phyloP scores from a whole-genome alignment of 2,888 invertebrate genomes.

The Heliconius hortense region DNA sequence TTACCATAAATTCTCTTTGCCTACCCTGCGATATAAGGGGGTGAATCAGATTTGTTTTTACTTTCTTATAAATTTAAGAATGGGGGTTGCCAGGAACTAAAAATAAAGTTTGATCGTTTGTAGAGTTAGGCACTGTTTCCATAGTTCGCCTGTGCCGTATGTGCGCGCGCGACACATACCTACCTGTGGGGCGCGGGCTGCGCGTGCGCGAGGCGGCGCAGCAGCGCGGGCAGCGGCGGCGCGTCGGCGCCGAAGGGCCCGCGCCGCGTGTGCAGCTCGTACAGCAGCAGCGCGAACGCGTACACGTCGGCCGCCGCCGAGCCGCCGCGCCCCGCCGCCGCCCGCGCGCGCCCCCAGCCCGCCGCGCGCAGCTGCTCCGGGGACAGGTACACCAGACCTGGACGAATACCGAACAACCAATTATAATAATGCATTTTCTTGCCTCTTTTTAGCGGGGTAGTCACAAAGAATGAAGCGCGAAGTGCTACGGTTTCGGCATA shows the following conservation, averaged over 20 bases:
- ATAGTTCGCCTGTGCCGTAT: too few relatives aligned
- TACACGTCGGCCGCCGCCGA: constrained; percentile 91
- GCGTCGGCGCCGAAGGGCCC: constrained; percentile 92
- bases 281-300: constrained; percentile 93
- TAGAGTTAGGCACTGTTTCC: neutral
- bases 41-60: too few relatives aligned
- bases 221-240: constrained; percentile 84
- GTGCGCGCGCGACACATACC: constrained; percentile 55
- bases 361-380: constrained; percentile 87
- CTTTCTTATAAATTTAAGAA: too few relatives aligned
- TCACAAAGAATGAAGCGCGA: neutral
- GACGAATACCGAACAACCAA: neutral
- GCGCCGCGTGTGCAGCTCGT: constrained; percentile 92
- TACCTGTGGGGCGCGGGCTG: constrained; percentile 83
- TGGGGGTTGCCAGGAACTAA: neutral
- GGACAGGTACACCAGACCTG: constrained; percentile 89
- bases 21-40: too few relatives aligned
- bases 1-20: neutral
- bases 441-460: neutral
- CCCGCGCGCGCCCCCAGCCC: constrained; percentile 67
- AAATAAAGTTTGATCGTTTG: neutral
- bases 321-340: constrained; percentile 70
- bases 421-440: neutral
- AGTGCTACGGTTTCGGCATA: neutral
- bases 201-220: constrained; percentile 82